Base-by-base conservation (phyloP, 2,113 vertebrate species). In the Leucosticte australis region DNA sequence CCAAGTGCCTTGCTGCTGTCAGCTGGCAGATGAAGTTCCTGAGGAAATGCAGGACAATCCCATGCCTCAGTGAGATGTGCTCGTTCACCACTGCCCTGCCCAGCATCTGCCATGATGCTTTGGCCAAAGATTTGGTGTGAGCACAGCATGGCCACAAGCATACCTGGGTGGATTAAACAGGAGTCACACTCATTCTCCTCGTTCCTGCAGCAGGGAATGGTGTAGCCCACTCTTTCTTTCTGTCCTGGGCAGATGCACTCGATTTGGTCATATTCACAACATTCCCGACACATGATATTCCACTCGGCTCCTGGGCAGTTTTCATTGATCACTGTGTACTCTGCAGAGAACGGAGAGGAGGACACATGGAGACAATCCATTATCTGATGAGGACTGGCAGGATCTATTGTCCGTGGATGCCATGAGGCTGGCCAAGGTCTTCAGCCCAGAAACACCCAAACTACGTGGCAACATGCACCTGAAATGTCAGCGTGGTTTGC, bases 101-200 rank as follows among this genome's bases (percentile, higher is more conserved):
- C 49, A 42, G 37, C 37, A n/a, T 47, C 69, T 70, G 39, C 57
- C 33, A 3, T 50, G 30, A 22, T 60, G 31, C 31, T 31, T 67
- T 50, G 41, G 28, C 62, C 64, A 26, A 50, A 75, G 71, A 27
- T 35, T 30, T 3, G 5, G 11, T 24, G 33, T 50, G 47, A 83
- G 20, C 0, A 1, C 19, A 39, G 20, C 11, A 7, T 20, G 39
- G 20, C 8, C 20, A 28, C 18, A 57, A 74, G 47, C 95, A 50
- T 83, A 99, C 99, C 99, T 97, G 99, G 99, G 94, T 99, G 99
- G 81, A 99, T 99, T 88, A 99, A 98, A 95, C 99, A 99, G 95
- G 99, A 99, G 84, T 99, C 99, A 10, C 99, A 99, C 77, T 99
- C 99, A 0, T 99, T 98, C 19, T 99, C 98, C 89, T 99, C 99